Evolutionary conservation across 2,888 invertebrate genomes (phyloP), one percentile per base, ranked within the genome.

Genomic region (Dicranocentrus wangi): DNA sequence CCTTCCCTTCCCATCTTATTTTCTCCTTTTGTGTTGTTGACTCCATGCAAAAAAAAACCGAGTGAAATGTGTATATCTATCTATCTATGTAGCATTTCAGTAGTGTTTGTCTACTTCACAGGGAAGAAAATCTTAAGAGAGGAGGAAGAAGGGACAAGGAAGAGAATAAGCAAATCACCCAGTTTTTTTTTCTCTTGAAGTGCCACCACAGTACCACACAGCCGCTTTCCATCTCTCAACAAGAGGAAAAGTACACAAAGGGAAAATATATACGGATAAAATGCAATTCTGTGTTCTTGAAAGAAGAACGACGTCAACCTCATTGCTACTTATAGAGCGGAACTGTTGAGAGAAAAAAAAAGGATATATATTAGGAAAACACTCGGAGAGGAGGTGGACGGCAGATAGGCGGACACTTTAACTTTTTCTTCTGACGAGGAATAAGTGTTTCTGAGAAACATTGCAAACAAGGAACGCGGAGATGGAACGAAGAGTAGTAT

Each of bases 321-420:
- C 15, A 17, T 17, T 47, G 47, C 47, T 47, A 47, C 8, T 47
- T 47, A 47, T 17, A 17, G n/a, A 47, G 47, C 47, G 7, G 8
- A 13, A 17, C 8, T 47, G 3, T 17, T 55, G 5, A 55, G 2
- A 23, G 21, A 19, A 23, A 55, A 10, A 51, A 8, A 51, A 51
- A n/a, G 10, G 3, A 21, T 55, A 23, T 3, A 13, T n/a, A 47
- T 19, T 10, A 53, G 58, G 23, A 15, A 70, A 70, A 15, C 15
- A 70, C 19, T 70, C 27, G 42, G 21, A 32, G 19, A 51, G 10
- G 8, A 55, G 21, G 27, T n/a, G n/a, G n/a, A n/a, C n/a, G n/a
- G n/a, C n/a, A n/a, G n/a, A 63, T 42, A 51, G 61, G 73, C 61
- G 61, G 73, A 63, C 63, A 63, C 61, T 51, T 51, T 51, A 63